Conservation (phyloP, 1,140 invertebrate species). For the Drosophila sucinea region DNA sequence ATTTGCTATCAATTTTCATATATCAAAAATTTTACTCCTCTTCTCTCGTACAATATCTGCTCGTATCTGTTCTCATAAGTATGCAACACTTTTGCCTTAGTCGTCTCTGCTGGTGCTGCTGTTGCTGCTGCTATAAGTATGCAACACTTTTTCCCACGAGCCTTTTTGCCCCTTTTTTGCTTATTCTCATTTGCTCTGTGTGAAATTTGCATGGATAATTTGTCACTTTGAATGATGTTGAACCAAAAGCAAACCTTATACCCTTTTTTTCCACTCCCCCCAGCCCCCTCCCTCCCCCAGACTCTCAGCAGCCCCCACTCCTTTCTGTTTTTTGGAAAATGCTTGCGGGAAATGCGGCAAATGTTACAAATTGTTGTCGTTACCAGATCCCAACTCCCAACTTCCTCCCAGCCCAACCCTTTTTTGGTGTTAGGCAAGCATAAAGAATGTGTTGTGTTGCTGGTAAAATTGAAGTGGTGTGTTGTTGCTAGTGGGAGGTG, state of each 20-base stretch:
- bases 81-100: constrained; percentile 71
- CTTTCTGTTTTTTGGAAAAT: constrained; percentile 41
- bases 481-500: constrained; percentile 8
- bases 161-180: constrained; percentile 1
- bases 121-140: neutral
- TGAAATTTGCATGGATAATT: constrained; percentile 81
- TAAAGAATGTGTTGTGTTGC: constrained; percentile 25
- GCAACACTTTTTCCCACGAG: constrained; percentile 19
- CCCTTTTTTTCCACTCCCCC: neutral
- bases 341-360: constrained; percentile 78
- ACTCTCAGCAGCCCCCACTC: neutral
- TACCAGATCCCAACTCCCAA: constrained; percentile 33
- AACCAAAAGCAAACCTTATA: constrained; percentile 39
- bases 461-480: constrained; percentile 27
- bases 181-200: constrained; percentile 43
- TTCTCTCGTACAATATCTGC: too few species aligned
- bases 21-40: constrained; percentile 45
- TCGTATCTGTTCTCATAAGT: constrained; percentile 54
- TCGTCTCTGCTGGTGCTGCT: constrained; percentile 23
- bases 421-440: constrained; percentile 13
- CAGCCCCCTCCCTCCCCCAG: neutral
- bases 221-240: constrained; percentile 79
- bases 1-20: constrained; percentile 72
- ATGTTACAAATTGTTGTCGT: constrained; percentile 81
- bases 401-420: constrained; percentile 20